A percentile compares a stretch with the other conserved stretches of the same genome.
phyloP scores from a whole-genome alignment of 2,797 vertebrate genomes.

The Lacerta agilis region DNA sequence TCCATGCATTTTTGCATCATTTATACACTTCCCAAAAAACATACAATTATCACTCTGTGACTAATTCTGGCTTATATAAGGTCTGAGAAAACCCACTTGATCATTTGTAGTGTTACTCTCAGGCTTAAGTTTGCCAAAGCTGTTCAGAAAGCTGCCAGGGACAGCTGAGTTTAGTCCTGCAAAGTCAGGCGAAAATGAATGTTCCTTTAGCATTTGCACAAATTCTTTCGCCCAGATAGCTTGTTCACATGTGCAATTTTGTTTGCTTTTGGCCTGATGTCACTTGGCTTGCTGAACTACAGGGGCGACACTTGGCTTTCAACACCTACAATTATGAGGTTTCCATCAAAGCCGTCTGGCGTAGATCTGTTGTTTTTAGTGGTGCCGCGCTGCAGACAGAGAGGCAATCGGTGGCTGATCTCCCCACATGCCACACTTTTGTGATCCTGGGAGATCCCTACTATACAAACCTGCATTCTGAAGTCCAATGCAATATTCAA shows the following conservation, averaged over 20 bases:
- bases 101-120: neutral
- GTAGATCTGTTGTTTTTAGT: neutral
- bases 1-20: neutral
- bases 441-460: neutral
- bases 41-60: neutral
- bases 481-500: neutral
- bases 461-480: neutral
- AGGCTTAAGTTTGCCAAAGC: neutral
- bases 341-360: neutral
- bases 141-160: neutral
- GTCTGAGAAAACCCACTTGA: slow-evolving; percentile 7
- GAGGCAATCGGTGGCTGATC: neutral
- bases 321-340: neutral
- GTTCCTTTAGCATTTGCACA: fast-evolving
- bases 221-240: neutral
- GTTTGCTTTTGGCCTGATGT: neutral
- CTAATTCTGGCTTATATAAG: slow-evolving; percentile 1
- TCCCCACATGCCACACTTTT: neutral
- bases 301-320: neutral
- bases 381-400: slow-evolving; percentile 4
- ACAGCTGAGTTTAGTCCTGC: neutral
- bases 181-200: neutral
- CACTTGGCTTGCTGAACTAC: neutral
- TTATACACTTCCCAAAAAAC: neutral
- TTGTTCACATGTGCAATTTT: neutral